Base-by-base conservation (phyloP, 2,888 invertebrate genomes). In the Trypoxylon attenuatum region DNA sequence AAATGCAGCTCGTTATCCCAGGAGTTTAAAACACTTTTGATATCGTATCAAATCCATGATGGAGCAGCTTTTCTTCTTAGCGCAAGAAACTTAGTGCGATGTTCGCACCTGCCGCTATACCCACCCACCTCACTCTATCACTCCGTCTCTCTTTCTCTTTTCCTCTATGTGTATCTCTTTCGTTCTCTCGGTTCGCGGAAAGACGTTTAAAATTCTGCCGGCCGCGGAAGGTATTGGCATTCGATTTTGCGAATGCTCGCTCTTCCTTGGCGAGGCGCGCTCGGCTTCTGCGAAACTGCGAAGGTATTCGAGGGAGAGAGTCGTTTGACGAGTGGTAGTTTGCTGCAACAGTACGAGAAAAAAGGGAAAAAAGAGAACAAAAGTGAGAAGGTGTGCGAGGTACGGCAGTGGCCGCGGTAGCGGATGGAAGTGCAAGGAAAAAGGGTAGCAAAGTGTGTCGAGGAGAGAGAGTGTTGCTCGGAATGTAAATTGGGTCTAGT, bases 401-500 rank as follows among this genome's bases (percentile, higher is more conserved):
- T 23, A 22, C 23, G 22, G 42, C 2, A 45, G 33, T 43, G 33
- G 21, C 10, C 25, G 33, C 27, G 13, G 22, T 15, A n/a, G 21
- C 19, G 21, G 19, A 54, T 6, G 25, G 42, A 42, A 41, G 38
- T 22, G 15, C 25, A 15, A 41, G 25, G 18, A 41, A 6, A 21
- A 29, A 19, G 15, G 22, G 10, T 18, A 22, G 25, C 21, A 45
- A 52, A 13, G 5, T 19, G 42, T 38, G 23, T 23, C n/a, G 19
- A 42, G 18, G 29, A 16, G 39, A 22, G 15, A 13, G 27, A 42
- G 52, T n/a, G 46, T 18, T 49, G 53, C 22, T 49, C 51, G 55
- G 71, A 72, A 70, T 70, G 71, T 69, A 73, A 73, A 76, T 73
- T 73, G 65, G 63, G 63, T 71, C 61, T 62, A 59, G 60, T 55